Evolutionary conservation across 2,888 invertebrate genomes (phyloP), one percentile per base, ranked within the genome.

Genomic region (Pyralis farinalis): DNA sequence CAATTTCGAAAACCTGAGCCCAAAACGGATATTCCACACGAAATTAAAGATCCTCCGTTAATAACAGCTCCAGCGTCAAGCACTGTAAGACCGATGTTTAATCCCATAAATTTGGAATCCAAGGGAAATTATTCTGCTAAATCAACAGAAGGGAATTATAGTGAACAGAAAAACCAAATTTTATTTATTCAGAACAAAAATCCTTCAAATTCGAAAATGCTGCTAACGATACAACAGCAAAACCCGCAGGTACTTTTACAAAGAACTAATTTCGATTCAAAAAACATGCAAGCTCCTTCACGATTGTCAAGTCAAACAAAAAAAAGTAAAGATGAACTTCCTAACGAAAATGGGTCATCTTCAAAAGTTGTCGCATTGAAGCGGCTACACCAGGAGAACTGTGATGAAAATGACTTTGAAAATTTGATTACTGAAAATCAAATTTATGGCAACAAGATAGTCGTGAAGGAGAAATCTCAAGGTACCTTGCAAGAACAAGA

Each of bases 381-480:
- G 63, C 67, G 87, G 32, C 64, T 85, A 46, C 88, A 87, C 49
- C 88, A 89, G 46, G 88, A 88, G 37, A 83, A 85, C 53, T 80
- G 79, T 49, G 89, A 90, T 53, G 88, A 89, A 59, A 86, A 89
- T 44, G 90, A 90, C 61, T 90, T 90, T 58, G 90, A 90, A 56
- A 90, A 90, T 66, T 72, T 90, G 53, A 90, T 90, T 32, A 89
- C 90, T 16, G 89, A 90, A 63, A 90, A 90, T 68, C 89, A 90
- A 72, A 90, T 90, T 46, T 90, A 89, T 58, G 89, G 89, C 51
- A 88, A 90, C 53, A 90, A 90, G 71, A 90, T 90, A 73, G 88
- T 90, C 72, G 87, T 90, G 72, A 90, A 90, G 81, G 88, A 90
- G 79, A 90, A 90, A 57, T 77, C 78, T 40, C 84, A 83, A 63